A percentile compares a stretch with the other conserved stretches of the same genome.
Evolutionary conservation across 2,113 vertebrate genomes (phyloP).

Genomic region (western clawed frog (Xenopus tropicalis)): DNA sequence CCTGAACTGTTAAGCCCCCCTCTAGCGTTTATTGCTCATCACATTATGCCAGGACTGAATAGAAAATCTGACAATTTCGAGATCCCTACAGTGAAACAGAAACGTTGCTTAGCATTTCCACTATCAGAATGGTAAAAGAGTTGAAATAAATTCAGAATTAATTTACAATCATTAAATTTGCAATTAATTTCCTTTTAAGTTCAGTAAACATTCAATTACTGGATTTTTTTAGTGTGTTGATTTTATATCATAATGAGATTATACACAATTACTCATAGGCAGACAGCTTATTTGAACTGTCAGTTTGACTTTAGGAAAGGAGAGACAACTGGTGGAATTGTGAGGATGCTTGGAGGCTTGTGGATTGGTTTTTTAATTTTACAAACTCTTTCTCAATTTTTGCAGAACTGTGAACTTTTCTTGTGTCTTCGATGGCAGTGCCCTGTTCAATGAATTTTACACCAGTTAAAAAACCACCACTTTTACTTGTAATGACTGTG

Average conservation of each 20-base stretch:
- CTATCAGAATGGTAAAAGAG: conserved; percentile 13
- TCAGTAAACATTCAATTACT: conserved; percentile 18
- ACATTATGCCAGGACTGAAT: conserved; percentile 61
- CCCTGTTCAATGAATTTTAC: conserved; percentile 16
- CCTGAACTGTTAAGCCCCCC: conserved; percentile 89
- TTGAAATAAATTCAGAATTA: conserved; percentile 30
- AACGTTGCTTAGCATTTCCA: conserved; percentile 36
- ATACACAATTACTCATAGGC: conserved; percentile 13
- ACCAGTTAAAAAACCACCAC: conserved; percentile 28
- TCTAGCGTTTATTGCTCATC: conserved; percentile 90
- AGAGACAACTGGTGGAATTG: background rate
- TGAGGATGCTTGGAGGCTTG: conserved; percentile 28
- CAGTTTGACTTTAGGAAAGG: conserved; percentile 10
- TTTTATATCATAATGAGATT: conserved; percentile 32
- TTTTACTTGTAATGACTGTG: conserved; percentile 46
- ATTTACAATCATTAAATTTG: conserved; percentile 43
- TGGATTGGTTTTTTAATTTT: conserved; percentile 34
- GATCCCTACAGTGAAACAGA: conserved; percentile 46
- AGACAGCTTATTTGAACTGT: conserved; percentile 31
- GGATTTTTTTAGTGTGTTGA: conserved; percentile 3
- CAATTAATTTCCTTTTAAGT: conserved; percentile 29
- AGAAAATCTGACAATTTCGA: conserved; percentile 47
- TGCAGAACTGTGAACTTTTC: background rate
- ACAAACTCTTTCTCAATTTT: conserved; percentile 27
- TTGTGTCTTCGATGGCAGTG: conserved; percentile 2